Base-by-base conservation (phyloP, 2,113 vertebrate genomes). In the Oreochromis tanganicae region DNA sequence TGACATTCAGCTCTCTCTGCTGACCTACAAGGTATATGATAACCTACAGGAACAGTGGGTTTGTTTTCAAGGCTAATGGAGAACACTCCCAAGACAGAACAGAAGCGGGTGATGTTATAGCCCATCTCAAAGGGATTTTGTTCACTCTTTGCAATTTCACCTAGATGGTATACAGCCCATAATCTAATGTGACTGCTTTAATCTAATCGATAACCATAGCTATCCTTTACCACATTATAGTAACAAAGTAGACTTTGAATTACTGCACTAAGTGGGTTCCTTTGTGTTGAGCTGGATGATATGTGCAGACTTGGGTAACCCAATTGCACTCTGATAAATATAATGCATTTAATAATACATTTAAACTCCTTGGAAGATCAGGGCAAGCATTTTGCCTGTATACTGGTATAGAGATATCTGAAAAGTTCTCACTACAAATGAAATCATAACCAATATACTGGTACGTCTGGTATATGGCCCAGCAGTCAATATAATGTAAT, bases 11-110 rank as follows among this genome's bases (percentile, higher is more conserved):
- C 87, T 85, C 71, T 46, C 68, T 63, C 90, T 83, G 73, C 88
- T 92, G 93, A 93, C 93, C 91, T 90, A 91, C 93, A 88, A 66
- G 84, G 84, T 79, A 87, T 89, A 68, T 82, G 92, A 92, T 93
- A 93, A 94, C 92, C 93, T 93, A 80, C 84, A 86, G 82, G 63
- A 91, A 82, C 81, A 16, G 63, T 36, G 17, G 84, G 80, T 81
- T 90, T 91, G 87, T 91, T 94, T 92, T 90, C 91, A 89, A 86
- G 82, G 91, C 87, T 91, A 88, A 90, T 89, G 87, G 89, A 92
- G 87, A 84, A 73, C 59, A 16, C 80, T 90, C 89, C 56, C 86
- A 27, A 75, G 85, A 48, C 83, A 21, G 63, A 68, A 84, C 71
- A 90, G 41, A 84, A 89, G 81, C 24, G 48, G 14, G 55, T 61